Percentiles rank a stretch among this genome's conserved stretches.
Evolutionary conservation across 1,140 invertebrate genomes (phyloP).

Genomic region (Akabosia matsudoensis): DNA sequence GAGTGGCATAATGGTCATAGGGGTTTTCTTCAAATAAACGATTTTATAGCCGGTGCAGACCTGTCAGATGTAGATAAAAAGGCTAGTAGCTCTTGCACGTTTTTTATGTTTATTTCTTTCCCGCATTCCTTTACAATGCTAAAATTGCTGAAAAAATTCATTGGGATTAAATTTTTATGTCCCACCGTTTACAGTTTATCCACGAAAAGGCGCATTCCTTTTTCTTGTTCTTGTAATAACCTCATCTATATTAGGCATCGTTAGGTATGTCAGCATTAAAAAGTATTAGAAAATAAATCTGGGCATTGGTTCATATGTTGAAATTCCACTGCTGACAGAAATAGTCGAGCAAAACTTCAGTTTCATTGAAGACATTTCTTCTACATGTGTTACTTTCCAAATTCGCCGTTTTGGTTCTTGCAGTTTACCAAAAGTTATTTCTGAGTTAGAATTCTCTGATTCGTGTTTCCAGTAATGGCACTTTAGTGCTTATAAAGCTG

Average conservation of each 20-base stretch:
- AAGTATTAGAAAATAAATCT: constrained; percentile 7
- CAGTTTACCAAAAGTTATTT: no score
- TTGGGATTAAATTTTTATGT: constrained; percentile 11
- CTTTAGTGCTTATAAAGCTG: no score
- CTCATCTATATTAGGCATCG: no score
- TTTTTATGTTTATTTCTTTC: no score
- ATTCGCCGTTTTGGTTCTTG: no score
- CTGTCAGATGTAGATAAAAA: not conserved
- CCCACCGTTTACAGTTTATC: not conserved
- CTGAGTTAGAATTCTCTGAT: no score
- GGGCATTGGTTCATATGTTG: not conserved
- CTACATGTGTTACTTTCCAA: not conserved
- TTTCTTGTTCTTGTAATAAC: not conserved
- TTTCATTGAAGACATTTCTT: no score
- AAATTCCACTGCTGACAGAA: not conserved
- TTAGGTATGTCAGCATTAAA: not conserved
- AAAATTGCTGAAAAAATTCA: not conserved
- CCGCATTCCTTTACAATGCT: not conserved
- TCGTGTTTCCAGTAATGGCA: no score
- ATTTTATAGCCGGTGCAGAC: constrained; percentile 14
- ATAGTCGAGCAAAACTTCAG: no score
- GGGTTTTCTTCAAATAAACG: not conserved
- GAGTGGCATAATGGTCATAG: not conserved
- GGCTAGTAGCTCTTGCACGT: no score
- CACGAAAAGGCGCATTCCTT: not conserved